Evolutionary conservation across 2,888 invertebrate species (phyloP), one percentile per base, ranked within the genome.

Genomic region (Candidula unifasciata): DNA sequence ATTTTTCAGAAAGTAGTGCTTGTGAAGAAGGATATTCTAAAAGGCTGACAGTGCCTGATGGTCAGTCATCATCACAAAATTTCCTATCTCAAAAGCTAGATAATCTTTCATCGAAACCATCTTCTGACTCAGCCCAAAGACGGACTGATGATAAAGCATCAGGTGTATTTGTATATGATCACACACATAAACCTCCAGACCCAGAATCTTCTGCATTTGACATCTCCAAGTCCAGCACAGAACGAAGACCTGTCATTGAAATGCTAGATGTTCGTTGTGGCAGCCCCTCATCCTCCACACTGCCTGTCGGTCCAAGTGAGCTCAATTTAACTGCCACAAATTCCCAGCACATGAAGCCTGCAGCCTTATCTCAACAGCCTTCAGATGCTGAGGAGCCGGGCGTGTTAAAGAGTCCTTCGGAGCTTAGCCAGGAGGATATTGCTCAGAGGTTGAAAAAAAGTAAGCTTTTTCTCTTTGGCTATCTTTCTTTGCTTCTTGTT

Each of bases 381-480:
- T 16, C 5, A 30, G 71, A 66, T 13, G 21, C 27, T 18, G 66
- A 52, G 5, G 33, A 81, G 74, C 52, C 24, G 27, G 44, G 73
- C 33, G 10, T 0, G 3, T 33, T 83, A 37, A 64, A 21, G 74
- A 73, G 66, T 35, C 30, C 85, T 77, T 37, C 66, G 33, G 60
- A 64, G 33, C 24, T 52, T 54, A 69, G 80, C 64, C 73, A 83
- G 79, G 88, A 88, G 80, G 88, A 88, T 81, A 76, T 90, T 24
- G 88, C 89, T n/a, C 87, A 89, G 77, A 90, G 90, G 64, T 86
- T 90, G 30, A 91, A 89, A 87, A 89, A 89, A 87, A 90, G 91
- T 91, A 86, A 87, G 90, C 85, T n/a, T 37, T n/a, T 35, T 44
- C 44, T 44, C n/a, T 74, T 13, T 54, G 33, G 74, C 54, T 30